A percentile compares a stretch with the other conserved stretches of the same genome.
phyloP scores from a whole-genome alignment of 2,113 vertebrate genomes.

The Verasper variegatus region DNA sequence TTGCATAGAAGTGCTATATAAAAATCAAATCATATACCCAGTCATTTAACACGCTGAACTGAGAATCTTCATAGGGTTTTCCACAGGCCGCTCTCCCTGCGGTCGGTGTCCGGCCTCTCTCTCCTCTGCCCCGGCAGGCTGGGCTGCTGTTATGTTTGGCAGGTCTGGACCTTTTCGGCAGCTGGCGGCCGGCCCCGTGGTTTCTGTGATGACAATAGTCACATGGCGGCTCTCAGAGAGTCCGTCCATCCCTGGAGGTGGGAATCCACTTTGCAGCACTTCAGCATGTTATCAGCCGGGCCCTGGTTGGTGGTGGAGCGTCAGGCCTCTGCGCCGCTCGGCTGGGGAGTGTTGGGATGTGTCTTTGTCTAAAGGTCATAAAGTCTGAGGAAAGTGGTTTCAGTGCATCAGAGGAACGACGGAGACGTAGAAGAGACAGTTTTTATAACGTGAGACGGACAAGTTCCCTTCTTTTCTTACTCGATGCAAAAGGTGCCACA shows the following conservation, averaged over 20 bases:
- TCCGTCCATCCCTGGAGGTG: constrained; percentile 44
- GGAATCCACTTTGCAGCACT: constrained; percentile 6
- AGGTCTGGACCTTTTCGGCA: constrained; percentile 56
- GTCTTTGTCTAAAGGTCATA: not conserved
- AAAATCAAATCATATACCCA: constrained; percentile 58
- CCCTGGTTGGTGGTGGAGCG: not conserved
- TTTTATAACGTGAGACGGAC: too few relatives aligned
- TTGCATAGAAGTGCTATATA: constrained; percentile 57
- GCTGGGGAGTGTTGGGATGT: too few relatives aligned
- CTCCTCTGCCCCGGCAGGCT: constrained; percentile 21
- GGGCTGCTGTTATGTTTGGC: constrained; percentile 70
- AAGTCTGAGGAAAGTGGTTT: not conserved
- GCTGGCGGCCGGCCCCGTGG: constrained; percentile 36
- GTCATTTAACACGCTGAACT: constrained; percentile 65
- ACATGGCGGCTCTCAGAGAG: constrained; percentile 55
- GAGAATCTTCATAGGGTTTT: constrained; percentile 63
- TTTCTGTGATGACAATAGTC: constrained; percentile 66
- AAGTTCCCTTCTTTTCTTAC: too few relatives aligned
- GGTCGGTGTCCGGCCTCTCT: constrained; percentile 29
- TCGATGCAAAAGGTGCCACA: too few relatives aligned
- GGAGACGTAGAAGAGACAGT: too few relatives aligned
- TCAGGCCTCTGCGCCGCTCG: not conserved
- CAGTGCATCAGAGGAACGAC: too few relatives aligned
- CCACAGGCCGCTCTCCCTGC: constrained; percentile 41
- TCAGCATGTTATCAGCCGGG: constrained; percentile 39